These are phyloP conservation scores for Perccottus glenii DNA, from an alignment of 2,113 vertebrate species.

Conservation along the genomic window DNA sequence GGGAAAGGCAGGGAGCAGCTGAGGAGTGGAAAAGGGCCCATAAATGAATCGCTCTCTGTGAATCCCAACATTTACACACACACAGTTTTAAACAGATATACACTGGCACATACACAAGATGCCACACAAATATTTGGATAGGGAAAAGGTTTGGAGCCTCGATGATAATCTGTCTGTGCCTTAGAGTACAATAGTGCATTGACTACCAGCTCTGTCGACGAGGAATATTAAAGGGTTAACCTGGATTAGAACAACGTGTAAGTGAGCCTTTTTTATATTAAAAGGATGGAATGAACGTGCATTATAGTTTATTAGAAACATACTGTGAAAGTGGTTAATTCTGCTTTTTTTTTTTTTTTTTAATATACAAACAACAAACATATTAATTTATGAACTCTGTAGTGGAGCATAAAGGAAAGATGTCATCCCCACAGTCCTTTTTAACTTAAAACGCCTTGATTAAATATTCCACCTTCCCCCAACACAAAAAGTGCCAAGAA, in stretches of 20 bases:
- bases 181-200: conserved; percentile 40
- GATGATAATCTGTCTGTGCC: conserved; percentile 34
- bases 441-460: conserved; percentile 46
- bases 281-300: not conserved
- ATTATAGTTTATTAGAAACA: not conserved
- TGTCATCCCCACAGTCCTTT: conserved; percentile 8
- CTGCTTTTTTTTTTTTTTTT: conserved; percentile 32
- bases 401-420: conserved; percentile 1
- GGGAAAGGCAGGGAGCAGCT: conserved; percentile 88
- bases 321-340: not conserved
- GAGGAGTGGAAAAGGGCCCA: conserved; percentile 81
- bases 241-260: conserved; percentile 51
- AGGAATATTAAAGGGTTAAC: conserved; percentile 67
- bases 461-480: conserved; percentile 56
- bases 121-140: conserved; percentile 68
- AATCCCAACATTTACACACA: conserved; percentile 67
- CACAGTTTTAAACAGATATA: conserved; percentile 22
- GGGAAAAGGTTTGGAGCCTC: conserved; percentile 70
- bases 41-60: conserved; percentile 72
- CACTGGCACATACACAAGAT: conserved; percentile 16
- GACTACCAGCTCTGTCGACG: conserved; percentile 28
- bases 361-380: conserved; percentile 14
- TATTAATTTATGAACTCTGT: too few relatives aligned
- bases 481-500: conserved; percentile 65
- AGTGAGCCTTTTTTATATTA: conserved; percentile 2